A percentile compares a stretch with the other conserved stretches of the same genome.
phyloP scores from a whole-genome alignment of 1,140 invertebrate species.

The Ips nitidus region DNA sequence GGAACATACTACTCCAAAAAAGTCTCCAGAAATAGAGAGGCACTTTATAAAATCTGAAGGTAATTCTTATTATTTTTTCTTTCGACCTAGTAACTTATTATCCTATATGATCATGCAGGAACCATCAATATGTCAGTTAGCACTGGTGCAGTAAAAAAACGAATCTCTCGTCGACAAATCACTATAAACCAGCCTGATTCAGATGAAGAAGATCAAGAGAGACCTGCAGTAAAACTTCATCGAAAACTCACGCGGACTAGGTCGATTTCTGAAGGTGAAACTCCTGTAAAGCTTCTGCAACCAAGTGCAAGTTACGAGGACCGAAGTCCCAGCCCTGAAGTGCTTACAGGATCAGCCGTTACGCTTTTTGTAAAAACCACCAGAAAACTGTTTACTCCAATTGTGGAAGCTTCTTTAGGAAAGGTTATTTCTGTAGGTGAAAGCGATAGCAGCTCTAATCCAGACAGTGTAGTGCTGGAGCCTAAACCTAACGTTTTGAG shows the following conservation, averaged over 20 bases:
- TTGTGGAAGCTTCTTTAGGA: conserved; percentile 52
- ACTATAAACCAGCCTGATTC: conserved; percentile 40
- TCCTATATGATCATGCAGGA: not conserved
- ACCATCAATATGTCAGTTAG: conserved; percentile 18
- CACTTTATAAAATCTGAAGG: conserved; percentile 28
- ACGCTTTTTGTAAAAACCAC: conserved; percentile 74
- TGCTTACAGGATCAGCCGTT: conserved; percentile 43
- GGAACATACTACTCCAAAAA: too few species aligned
- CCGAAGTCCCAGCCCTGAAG: conserved; percentile 21
- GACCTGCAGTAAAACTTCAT: conserved; percentile 17
- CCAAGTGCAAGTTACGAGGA: conserved; percentile 5
- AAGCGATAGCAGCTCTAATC: not conserved
- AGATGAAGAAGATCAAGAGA: conserved; percentile 45
- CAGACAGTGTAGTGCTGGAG: not conserved
- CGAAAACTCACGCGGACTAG: conserved; percentile 37
- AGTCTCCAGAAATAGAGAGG: too few species aligned
- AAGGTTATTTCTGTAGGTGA: not conserved
- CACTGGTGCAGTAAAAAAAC: conserved; percentile 49
- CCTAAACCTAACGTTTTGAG: conserved; percentile 9
- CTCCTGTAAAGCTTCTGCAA: conserved; percentile 2
- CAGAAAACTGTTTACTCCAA: conserved; percentile 72
- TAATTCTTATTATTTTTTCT: not conserved
- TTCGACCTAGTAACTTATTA: too few species aligned
- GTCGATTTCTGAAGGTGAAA: conserved; percentile 33
- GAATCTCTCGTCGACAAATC: conserved; percentile 44